Evolutionary conservation across 2,113 vertebrate species (phyloP).

Genomic region (Mobula hypostoma): DNA sequence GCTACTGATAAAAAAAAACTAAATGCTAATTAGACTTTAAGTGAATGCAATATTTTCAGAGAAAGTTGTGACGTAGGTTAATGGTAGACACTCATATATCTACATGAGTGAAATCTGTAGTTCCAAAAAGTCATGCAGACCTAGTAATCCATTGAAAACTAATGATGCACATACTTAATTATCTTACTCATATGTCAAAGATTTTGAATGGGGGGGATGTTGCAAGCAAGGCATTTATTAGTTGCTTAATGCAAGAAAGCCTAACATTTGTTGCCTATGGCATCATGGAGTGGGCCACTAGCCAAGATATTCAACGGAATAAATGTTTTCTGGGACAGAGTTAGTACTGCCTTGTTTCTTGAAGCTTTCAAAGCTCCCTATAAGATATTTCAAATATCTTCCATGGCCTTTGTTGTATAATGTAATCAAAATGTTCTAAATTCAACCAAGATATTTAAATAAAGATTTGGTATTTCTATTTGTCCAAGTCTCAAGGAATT

Average conservation of each 20-base stretch:
- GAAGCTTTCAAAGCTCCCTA: neutral
- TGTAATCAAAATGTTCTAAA: neutral
- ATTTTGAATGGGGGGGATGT: neutral
- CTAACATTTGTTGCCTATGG: neutral
- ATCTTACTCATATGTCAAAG: neutral
- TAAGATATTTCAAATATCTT: neutral
- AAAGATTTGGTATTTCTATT: neutral
- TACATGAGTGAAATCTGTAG: neutral
- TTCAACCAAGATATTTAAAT: neutral
- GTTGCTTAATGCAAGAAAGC: neutral
- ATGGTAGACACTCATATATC: neutral
- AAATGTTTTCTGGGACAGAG: neutral
- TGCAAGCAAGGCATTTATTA: neutral
- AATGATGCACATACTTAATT: constrained; percentile 2
- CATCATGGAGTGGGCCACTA: neutral
- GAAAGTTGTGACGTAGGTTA: neutral
- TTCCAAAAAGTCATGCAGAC: neutral
- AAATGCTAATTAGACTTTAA: neutral
- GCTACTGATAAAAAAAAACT: too few species aligned
- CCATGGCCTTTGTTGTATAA: neutral
- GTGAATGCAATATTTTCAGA: neutral
- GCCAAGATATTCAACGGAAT: neutral
- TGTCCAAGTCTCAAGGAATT: neutral
- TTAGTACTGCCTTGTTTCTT: neutral
- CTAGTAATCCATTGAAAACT: neutral